Evolutionary conservation across 2,113 vertebrate genomes (phyloP), one percentile per base, ranked within the genome.

Genomic region (Cyprinodon tularosa): DNA sequence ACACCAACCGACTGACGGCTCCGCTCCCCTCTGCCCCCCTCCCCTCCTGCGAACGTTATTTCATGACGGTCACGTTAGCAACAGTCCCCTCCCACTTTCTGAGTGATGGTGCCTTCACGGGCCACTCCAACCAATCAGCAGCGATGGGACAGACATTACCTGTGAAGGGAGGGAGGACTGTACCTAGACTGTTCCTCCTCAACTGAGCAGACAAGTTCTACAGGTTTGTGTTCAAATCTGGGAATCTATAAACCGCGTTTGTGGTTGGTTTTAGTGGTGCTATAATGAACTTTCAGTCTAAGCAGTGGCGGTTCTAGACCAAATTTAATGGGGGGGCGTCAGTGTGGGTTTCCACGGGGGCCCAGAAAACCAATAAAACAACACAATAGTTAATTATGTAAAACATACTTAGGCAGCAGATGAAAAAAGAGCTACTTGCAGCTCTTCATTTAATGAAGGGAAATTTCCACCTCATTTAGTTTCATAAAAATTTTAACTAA

Each of bases 51-150:
- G 68, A 80, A 64, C 67, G 79, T 20, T 76, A 63, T 79, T 82
- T 42, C 84, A 75, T 84, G 86, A 88, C 91, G 85, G 88, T 92
- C 92, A 92, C 91, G 86, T 89, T 92, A 87, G 92, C 89, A 93
- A 93, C 89, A 90, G 87, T 80, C 89, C 78, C 92, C 93, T 84
- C 92, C 92, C 92, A 91, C 90, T 92, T 93, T 89, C 87, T 74
- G 86, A 86, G 87, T 85, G 85, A 11, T 82, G 91, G 12, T 88
- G 89, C 89, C 15, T 91, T 90, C 84, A 89, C 0, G 74, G 38
- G 42, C 82, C 1, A 29, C 70, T 71, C 15, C 20, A 9, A 76
- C 3, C 45, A 71, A 15, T 44, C 29, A 39, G 22, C 13, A 8
- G 22, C 9, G 44, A 45, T 8, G 44, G 44, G 44, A 7, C 9